Conservation (phyloP, 92 coral and sea anemone species). For the Scolanthus callimorphus region DNA sequence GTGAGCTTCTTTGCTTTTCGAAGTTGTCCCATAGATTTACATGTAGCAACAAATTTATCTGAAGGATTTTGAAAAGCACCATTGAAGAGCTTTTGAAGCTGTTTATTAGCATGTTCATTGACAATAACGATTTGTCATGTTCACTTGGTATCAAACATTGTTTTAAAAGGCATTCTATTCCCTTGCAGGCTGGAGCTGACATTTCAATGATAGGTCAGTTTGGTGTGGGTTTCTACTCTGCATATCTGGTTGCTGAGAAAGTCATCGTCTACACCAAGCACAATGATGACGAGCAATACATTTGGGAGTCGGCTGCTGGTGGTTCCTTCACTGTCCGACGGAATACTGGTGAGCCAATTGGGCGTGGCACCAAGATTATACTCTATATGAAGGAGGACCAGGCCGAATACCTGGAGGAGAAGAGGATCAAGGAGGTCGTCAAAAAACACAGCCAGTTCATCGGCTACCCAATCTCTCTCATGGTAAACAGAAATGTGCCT, state of each 20-base stretch:
- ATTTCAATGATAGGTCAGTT: constrained; percentile 99
- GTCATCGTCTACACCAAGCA: constrained; percentile 90
- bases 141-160: too few relatives aligned
- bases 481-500: too few relatives aligned
- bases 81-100: too few relatives aligned
- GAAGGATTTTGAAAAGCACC: too few relatives aligned
- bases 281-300: constrained; percentile 94
- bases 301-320: constrained; percentile 98
- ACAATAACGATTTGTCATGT: background rate
- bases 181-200: constrained; percentile 88
- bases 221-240: constrained; percentile 98
- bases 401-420: constrained; percentile 79
- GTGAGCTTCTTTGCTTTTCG: too few relatives aligned
- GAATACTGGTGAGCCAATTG: constrained; percentile 66
- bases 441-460: constrained; percentile 99
- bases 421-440: constrained; percentile 78
- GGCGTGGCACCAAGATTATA: constrained; percentile 87
- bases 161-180: background rate
- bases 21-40: too few relatives aligned
- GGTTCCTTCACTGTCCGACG: constrained; percentile 95
- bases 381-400: constrained; percentile 92
- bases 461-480: constrained; percentile 88
- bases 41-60: too few relatives aligned
- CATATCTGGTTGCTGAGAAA: constrained; percentile 88
- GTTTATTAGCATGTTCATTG: background rate